These are phyloP conservation scores for Procambarus clarkii DNA, from an alignment of 1,140 invertebrate genomes.

Conservation along the genomic window DNA sequence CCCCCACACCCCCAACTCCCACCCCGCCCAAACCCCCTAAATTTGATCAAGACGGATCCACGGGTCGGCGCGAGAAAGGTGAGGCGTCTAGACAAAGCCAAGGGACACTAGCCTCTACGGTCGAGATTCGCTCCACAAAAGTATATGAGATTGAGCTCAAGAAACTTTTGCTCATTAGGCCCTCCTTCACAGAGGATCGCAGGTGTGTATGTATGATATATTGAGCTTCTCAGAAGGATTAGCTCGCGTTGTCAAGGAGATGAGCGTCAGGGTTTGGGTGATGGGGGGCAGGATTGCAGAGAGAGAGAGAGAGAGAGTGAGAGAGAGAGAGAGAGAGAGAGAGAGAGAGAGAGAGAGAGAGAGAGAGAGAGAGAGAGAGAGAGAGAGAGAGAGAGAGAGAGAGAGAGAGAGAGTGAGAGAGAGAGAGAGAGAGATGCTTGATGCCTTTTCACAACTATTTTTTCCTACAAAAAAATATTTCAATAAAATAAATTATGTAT, in stretches of 20 bases:
- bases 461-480: too few species aligned
- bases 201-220: constrained; percentile 66
- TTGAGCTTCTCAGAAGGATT: constrained; percentile 65
- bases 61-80: not conserved
- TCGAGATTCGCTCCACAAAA: constrained; percentile 24
- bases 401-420: constrained; percentile 9
- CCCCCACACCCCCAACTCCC: too few species aligned
- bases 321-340: not conserved
- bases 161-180: constrained; percentile 54
- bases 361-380: not conserved
- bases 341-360: constrained; percentile 12
- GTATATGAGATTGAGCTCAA: constrained; percentile 32
- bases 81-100: constrained; percentile 4
- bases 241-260: constrained; percentile 64
- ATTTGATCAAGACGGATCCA: constrained; percentile 39
- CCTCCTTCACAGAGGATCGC: constrained; percentile 37
- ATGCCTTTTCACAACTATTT: too few species aligned
- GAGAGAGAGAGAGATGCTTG: not conserved
- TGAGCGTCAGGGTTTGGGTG: constrained; percentile 25
- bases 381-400: not conserved
- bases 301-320: not conserved
- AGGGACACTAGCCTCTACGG: not conserved
- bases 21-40: not conserved
- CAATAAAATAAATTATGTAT: too few species aligned
- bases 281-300: not conserved